Evolutionary conservation across 2,797 vertebrate species (phyloP).

Genomic region (Sebastiscus albofasciatus): DNA sequence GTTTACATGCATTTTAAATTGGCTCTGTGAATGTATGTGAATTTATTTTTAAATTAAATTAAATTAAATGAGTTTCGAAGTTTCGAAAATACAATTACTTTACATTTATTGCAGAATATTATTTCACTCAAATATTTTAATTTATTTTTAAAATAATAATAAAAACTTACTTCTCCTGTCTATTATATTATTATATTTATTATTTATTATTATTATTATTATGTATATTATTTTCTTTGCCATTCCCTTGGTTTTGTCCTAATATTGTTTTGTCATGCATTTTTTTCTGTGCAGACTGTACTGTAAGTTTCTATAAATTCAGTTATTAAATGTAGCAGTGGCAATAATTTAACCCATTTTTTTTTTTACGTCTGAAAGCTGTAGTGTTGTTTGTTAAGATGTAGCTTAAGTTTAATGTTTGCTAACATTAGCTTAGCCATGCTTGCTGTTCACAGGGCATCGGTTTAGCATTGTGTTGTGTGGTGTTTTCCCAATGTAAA

Average conservation of each 20-base stretch:
- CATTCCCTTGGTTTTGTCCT: neutral
- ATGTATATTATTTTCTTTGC: neutral
- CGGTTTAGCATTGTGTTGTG: conserved; percentile 40
- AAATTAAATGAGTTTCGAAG: too few relatives aligned
- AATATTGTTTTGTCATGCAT: neutral
- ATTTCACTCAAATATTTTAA: too few relatives aligned
- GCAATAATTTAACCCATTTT: too few relatives aligned
- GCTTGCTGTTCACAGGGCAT: conserved; percentile 33
- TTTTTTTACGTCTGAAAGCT: neutral
- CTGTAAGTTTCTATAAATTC: too few relatives aligned
- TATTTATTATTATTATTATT: neutral
- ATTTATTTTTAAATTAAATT: neutral
- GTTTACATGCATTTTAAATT: neutral
- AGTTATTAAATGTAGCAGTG: too few relatives aligned
- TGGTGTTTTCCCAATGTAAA: conserved; percentile 31
- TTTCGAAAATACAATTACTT: too few relatives aligned
- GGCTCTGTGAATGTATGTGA: conserved; percentile 44
- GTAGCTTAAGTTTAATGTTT: conserved; percentile 17
- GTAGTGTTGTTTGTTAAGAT: neutral
- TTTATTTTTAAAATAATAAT: neutral
- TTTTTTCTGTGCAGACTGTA: neutral
- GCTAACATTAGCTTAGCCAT: conserved; percentile 44
- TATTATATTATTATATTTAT: too few relatives aligned
- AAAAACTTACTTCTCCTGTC: too few relatives aligned
- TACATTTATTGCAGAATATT: too few relatives aligned